Evolutionary conservation across 2,113 vertebrate species (phyloP).

Genomic region (Accipiter cooperii): DNA sequence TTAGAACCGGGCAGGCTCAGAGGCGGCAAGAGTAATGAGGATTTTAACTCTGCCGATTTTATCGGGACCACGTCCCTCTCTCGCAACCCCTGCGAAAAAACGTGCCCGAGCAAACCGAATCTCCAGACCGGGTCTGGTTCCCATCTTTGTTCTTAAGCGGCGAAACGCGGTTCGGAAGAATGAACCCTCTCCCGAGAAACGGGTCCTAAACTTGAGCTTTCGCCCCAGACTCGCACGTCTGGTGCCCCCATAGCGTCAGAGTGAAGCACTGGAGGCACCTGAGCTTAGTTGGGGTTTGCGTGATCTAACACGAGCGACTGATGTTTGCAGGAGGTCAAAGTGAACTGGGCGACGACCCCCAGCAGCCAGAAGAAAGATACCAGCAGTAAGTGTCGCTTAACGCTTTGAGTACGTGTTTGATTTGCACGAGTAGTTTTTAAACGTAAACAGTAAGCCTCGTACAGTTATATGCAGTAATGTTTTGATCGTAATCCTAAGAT

Average conservation of each 20-base stretch:
- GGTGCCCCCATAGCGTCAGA: background rate
- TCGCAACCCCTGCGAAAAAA: background rate
- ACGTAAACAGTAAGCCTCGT: slow-evolving; percentile 32
- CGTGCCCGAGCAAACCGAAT: no score
- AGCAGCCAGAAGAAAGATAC: slow-evolving; percentile 99
- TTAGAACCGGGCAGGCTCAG: background rate
- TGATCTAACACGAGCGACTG: slow-evolving; percentile 4
- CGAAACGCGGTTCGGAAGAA: background rate
- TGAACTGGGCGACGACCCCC: slow-evolving; percentile 99
- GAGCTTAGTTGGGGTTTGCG: background rate
- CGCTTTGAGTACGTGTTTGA: background rate
- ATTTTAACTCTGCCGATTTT: background rate
- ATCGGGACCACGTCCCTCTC: no score
- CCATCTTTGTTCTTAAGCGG: background rate
- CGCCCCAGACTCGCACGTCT: background rate
- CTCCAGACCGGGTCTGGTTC: background rate
- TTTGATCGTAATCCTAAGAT: slow-evolving; percentile 64
- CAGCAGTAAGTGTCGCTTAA: slow-evolving; percentile 88
- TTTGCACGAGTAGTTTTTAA: slow-evolving; percentile 41
- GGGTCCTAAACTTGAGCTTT: background rate
- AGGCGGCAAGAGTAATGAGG: accelerated
- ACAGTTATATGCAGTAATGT: slow-evolving; percentile 36
- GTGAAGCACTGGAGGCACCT: accelerated
- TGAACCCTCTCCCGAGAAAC: background rate
- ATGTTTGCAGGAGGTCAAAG: slow-evolving; percentile 92